Conservation (phyloP, 2,113 vertebrate genomes). For the Urocolius indicus region DNA sequence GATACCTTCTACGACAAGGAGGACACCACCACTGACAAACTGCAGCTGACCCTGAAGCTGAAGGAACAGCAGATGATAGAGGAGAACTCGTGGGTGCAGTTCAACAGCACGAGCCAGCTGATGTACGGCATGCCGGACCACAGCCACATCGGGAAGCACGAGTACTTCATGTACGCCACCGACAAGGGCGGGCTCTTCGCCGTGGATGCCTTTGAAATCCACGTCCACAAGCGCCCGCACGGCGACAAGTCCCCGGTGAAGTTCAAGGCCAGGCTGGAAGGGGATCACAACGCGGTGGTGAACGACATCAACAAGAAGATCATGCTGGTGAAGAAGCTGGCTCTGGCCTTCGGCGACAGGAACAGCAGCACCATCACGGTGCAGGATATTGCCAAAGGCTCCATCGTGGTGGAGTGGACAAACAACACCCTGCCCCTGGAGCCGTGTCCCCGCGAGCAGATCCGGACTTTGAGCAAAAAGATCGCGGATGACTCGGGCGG, state of each 20-base stretch:
- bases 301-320: conserved; percentile 92
- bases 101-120: conserved; percentile 95
- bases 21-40: conserved; percentile 93
- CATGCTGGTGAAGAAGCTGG: conserved; percentile 90
- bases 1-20: conserved; percentile 94
- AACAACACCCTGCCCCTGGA: conserved; percentile 90
- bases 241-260: conserved; percentile 86
- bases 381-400: conserved; percentile 87
- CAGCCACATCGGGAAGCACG: conserved; percentile 87
- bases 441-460: conserved; percentile 90
- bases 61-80: conserved; percentile 86
- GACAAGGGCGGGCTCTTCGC: conserved; percentile 91
- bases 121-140: conserved; percentile 91
- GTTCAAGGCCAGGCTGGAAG: conserved; percentile 88
- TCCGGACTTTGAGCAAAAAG: conserved; percentile 82
- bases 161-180: conserved; percentile 93
- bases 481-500: conserved; percentile 85
- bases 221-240: conserved; percentile 85
- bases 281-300: conserved; percentile 82
- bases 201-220: conserved; percentile 92
- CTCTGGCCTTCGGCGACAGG: conserved; percentile 89
- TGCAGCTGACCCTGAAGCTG: conserved; percentile 89
- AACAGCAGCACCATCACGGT: conserved; percentile 93
- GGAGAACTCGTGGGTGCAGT: conserved; percentile 93
- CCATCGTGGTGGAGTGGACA: conserved; percentile 93